These are phyloP conservation scores for Drosophila repleta DNA, from an alignment of 1,140 invertebrate genomes.

Conservation along the genomic window DNA sequence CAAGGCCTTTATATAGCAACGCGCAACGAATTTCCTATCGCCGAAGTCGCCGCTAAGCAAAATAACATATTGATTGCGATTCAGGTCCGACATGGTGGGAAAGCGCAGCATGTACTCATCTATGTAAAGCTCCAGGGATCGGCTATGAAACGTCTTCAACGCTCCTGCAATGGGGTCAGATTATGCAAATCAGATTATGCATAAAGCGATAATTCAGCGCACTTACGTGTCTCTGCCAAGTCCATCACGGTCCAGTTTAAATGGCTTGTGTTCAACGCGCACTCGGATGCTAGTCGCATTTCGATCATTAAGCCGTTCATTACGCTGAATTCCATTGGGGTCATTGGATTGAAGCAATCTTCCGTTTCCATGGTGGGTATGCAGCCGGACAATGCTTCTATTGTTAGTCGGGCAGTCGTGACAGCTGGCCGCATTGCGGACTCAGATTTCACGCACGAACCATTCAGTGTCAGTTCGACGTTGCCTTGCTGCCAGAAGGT, in stretches of 20 bases:
- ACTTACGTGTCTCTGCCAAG: background rate
- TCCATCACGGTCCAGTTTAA: background rate
- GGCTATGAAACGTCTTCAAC: background rate
- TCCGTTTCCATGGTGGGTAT: too few relatives aligned
- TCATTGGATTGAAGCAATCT: too few relatives aligned
- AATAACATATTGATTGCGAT: slow-evolving; percentile 29
- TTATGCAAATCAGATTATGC: too few relatives aligned
- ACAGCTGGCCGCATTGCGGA: too few relatives aligned
- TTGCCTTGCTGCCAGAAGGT: slow-evolving; percentile 36
- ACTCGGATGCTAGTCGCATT: background rate
- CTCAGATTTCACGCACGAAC: background rate
- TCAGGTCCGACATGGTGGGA: background rate
- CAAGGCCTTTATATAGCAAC: slow-evolving; percentile 41
- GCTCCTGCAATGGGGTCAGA: background rate
- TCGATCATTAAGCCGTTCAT: background rate
- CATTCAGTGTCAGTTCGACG: background rate
- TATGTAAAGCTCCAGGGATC: background rate
- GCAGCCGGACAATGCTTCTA: too few relatives aligned
- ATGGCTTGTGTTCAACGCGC: background rate
- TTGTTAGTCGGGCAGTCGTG: too few relatives aligned
- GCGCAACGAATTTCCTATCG: slow-evolving; percentile 4
- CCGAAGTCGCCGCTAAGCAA: background rate
- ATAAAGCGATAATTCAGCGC: background rate
- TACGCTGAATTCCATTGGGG: too few relatives aligned
- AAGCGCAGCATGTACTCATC: slow-evolving; percentile 9